A percentile compares a stretch with the other conserved stretches of the same genome.
Conservation (phyloP, 2,888 invertebrate species). For the Allacma fusca region DNA sequence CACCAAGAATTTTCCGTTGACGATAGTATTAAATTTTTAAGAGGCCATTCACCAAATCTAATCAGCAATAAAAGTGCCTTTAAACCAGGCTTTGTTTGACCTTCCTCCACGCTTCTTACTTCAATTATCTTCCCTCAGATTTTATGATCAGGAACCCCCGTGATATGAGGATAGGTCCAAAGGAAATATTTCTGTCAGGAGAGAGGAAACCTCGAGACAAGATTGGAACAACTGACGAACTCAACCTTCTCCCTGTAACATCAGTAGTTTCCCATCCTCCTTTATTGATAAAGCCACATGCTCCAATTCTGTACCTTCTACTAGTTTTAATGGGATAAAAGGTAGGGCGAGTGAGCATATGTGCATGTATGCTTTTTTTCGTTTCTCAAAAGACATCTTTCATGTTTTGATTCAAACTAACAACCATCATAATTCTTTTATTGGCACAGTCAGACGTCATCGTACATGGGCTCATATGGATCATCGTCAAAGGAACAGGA, state of each 20-base stretch:
- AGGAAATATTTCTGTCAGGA: not conserved
- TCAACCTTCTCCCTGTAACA: not conserved
- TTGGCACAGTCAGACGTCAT: conserved; percentile 23
- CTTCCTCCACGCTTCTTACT: conserved; percentile 34
- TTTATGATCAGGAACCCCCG: conserved; percentile 33
- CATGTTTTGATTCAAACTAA: conserved; percentile 22
- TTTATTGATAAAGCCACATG: not conserved
- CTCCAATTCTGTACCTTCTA: not conserved
- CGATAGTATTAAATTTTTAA: conserved; percentile 60
- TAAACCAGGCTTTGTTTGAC: conserved; percentile 52
- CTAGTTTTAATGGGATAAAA: not conserved
- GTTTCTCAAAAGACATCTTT: conserved; percentile 16
- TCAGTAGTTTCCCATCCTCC: not conserved
- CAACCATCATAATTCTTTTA: conserved; percentile 23
- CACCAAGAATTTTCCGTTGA: conserved; percentile 26
- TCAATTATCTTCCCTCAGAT: conserved; percentile 27
- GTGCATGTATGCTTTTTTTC: too few species aligned
- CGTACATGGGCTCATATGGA: conserved; percentile 3
- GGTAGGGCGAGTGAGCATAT: not conserved
- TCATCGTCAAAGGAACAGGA: conserved; percentile 8
- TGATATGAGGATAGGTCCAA: not conserved
- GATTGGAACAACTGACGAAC: not conserved
- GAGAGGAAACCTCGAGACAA: not conserved
- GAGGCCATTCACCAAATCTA: conserved; percentile 60
- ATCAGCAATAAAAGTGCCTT: conserved; percentile 61